phyloP scores from a whole-genome alignment of 2,797 vertebrate genomes.

The Gadopsis bispinosus region DNA sequence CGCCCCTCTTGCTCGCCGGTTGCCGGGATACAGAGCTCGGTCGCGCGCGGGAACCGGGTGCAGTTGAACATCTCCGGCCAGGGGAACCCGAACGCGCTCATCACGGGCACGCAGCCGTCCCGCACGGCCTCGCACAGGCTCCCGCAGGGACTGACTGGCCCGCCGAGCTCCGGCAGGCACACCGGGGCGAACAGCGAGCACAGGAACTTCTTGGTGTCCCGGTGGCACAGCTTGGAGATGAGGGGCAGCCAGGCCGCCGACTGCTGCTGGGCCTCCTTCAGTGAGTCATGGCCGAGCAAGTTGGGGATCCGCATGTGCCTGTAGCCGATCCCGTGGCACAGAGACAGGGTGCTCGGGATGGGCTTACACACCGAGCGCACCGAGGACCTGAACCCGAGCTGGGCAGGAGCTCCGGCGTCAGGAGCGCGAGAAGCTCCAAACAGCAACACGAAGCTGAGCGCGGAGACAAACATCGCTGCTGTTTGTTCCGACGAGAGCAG shows the following conservation, averaged over 20 bases:
- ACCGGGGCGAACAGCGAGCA: slow-evolving; percentile 89
- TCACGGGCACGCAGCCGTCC: slow-evolving; percentile 86
- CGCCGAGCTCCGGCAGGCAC: slow-evolving; percentile 83
- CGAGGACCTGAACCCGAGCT: slow-evolving; percentile 67
- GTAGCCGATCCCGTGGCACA: slow-evolving; percentile 88
- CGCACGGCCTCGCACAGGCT: slow-evolving; percentile 84
- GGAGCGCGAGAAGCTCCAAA: slow-evolving; percentile 27
- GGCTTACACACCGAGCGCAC: slow-evolving; percentile 84
- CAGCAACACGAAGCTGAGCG: slow-evolving; percentile 38
- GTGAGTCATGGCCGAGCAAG: slow-evolving; percentile 85
- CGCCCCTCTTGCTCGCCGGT: slow-evolving; percentile 61
- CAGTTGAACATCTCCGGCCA: slow-evolving; percentile 90
- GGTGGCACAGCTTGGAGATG: slow-evolving; percentile 86
- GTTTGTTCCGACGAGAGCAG: background rate
- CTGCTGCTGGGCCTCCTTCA: slow-evolving; percentile 86
- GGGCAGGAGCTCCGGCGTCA: slow-evolving; percentile 31
- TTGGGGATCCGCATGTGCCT: slow-evolving; percentile 88
- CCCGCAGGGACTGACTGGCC: slow-evolving; percentile 83
- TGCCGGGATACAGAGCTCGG: slow-evolving; percentile 84
- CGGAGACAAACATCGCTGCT: slow-evolving; percentile 49
- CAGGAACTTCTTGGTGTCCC: slow-evolving; percentile 87
- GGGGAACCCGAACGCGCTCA: slow-evolving; percentile 88
- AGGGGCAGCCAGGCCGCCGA: slow-evolving; percentile 87
- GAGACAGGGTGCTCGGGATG: slow-evolving; percentile 83
- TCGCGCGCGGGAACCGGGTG: slow-evolving; percentile 81